Conservation (phyloP, 2,113 vertebrate genomes). For the Oncorhynchus keta region DNA sequence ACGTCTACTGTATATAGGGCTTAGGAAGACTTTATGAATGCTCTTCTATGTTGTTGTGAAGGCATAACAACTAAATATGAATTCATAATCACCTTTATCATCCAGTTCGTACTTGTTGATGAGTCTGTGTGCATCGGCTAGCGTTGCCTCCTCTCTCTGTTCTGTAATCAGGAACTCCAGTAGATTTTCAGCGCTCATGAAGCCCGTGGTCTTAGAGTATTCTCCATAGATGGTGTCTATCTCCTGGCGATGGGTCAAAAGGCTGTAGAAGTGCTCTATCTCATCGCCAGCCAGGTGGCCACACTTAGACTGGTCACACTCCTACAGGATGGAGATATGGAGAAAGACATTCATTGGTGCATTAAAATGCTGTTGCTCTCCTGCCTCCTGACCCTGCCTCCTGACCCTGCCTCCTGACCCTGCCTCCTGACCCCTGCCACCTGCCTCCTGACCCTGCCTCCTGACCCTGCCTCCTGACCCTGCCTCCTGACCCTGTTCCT, state of each 20-base stretch:
- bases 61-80: too few relatives aligned
- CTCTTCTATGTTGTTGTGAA: too few relatives aligned
- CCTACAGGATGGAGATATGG: slow-evolving; percentile 59
- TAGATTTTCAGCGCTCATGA: slow-evolving; percentile 81
- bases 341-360: not conserved
- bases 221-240: slow-evolving; percentile 78
- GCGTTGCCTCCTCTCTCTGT: slow-evolving; percentile 77
- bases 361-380: too few relatives aligned
- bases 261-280: slow-evolving; percentile 87
- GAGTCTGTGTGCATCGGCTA: slow-evolving; percentile 75
- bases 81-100: slow-evolving; percentile 78
- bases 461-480: too few relatives aligned
- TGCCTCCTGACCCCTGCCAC: too few relatives aligned
- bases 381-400: too few relatives aligned
- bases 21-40: too few relatives aligned
- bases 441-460: too few relatives aligned
- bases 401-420: too few relatives aligned
- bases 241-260: slow-evolving; percentile 86
- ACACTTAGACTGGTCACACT: slow-evolving; percentile 87
- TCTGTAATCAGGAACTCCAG: slow-evolving; percentile 80
- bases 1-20: too few relatives aligned
- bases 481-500: too few relatives aligned
- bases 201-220: slow-evolving; percentile 66
- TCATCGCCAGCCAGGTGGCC: slow-evolving; percentile 85
- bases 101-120: slow-evolving; percentile 87